Evolutionary conservation across 1,140 invertebrate genomes (phyloP), one percentile per base, ranked within the genome.

Genomic region (Chymomyza costata): DNA sequence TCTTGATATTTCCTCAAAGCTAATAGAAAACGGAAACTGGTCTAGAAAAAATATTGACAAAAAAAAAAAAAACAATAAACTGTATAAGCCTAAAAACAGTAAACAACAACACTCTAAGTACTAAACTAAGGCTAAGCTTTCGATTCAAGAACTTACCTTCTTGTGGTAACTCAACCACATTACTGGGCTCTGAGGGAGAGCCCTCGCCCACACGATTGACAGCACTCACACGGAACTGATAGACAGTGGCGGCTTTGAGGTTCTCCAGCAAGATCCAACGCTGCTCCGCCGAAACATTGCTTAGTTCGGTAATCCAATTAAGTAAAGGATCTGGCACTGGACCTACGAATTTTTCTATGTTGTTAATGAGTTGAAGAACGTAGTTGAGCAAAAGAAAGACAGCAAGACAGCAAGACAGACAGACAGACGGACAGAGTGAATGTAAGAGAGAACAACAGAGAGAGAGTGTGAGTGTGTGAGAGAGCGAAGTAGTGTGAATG

Each of bases 191-290:
- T 1, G 96, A 98, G 1, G 94, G 90, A 13, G 93, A 91, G 28
- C 98, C 97, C 84, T 97, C 95, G 1, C 98, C 97, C 0, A 97
- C 95, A 17, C 94, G 92, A 86, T 99, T 99, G 0, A 97, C 92
- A 13, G 97, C 97, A 64, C 93, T 95, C 1, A 99, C 94, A 56
- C 97, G 88, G 86, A 99, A 99, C 85, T 98, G 95, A 87, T 99
- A 99, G 0, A 93, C 93, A 1, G 95, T 92, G 0, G 97, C 96
- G 0, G 97, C 97, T 87, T 97, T 95, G 17, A 99, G 87, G 82
- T 94, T 94, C 14, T 90, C 92, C 2, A 98, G 86, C 11, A 98
- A 83, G 2, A 94, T 89, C 90, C 92, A 96, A 15, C 93, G 90
- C 48, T 90, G 90, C 39, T 90, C 88, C 1, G 93, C 90, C 0